Percentiles rank a stretch among this genome's conserved stretches.
phyloP scores from a whole-genome alignment of 2,113 vertebrate genomes.

The Oophaga pumilio region DNA sequence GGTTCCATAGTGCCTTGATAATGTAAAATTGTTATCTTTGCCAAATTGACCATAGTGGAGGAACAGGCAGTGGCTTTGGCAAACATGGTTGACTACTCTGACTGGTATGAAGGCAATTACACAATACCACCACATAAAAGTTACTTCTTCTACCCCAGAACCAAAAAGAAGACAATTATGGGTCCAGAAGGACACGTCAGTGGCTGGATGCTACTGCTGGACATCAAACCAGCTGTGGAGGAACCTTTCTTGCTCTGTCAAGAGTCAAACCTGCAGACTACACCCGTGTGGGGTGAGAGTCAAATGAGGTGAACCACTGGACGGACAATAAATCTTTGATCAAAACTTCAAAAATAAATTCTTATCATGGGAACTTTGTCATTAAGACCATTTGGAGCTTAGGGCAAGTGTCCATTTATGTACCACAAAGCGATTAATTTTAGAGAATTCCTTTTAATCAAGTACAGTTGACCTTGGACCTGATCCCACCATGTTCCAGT shows the following conservation, averaged over 20 bases:
- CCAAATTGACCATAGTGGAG: no score
- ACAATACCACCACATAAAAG: not conserved
- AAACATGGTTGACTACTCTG: no score
- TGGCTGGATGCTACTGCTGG: not conserved
- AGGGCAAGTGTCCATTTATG: not conserved
- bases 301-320: not conserved
- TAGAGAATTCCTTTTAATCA: not conserved
- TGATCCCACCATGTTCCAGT: not conserved
- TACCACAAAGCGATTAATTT: not conserved
- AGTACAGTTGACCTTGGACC: slow-evolving; percentile 1
- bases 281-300: not conserved
- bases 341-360: not conserved
- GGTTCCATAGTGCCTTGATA: no score
- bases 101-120: no score
- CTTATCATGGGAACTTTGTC: slow-evolving; percentile 15
- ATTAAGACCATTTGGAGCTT: not conserved
- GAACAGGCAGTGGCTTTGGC: no score
- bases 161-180: not conserved
- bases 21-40: no score
- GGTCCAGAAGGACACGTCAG: not conserved
- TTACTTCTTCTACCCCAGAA: not conserved
- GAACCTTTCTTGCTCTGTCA: not conserved
- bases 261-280: not conserved
- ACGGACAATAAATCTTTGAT: not conserved
- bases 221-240: not conserved